These are phyloP conservation scores for Parthenolecanium corni DNA, from an alignment of 2,888 invertebrate species.

Conservation along the genomic window DNA sequence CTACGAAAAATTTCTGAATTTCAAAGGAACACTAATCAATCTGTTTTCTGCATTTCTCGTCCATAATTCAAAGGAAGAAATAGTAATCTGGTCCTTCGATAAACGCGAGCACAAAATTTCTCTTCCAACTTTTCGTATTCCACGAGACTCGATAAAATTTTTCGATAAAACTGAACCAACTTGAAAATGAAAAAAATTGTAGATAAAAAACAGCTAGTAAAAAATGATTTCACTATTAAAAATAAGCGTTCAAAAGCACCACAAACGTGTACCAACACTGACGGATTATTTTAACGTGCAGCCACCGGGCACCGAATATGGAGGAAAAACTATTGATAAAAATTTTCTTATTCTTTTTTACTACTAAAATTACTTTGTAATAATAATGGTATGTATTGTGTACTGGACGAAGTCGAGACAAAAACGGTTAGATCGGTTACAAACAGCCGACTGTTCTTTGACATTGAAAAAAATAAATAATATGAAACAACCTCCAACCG, in stretches of 20 bases:
- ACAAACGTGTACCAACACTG: not conserved
- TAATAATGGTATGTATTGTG: too few species aligned
- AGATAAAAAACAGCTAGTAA: conserved; percentile 9
- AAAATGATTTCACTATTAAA: not conserved
- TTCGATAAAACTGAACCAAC: not conserved
- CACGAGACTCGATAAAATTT: not conserved
- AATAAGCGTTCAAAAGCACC: too few species aligned
- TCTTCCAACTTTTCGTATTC: too few species aligned
- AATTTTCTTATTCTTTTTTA: too few species aligned
- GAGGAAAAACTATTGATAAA: too few species aligned
- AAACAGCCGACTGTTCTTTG: conserved; percentile 14
- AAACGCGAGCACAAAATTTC: too few species aligned
- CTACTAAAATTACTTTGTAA: too few species aligned
- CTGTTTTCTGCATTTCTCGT: not conserved
- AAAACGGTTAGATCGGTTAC: conserved; percentile 1
- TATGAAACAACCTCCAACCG: conserved; percentile 27
- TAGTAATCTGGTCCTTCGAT: too few species aligned
- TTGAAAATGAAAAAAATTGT: not conserved
- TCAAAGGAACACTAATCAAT: not conserved
- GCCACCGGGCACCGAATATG: too few species aligned
- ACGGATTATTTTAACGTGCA: too few species aligned
- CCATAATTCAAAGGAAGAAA: too few species aligned
- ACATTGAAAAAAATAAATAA: conserved; percentile 27
- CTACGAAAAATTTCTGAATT: not conserved
- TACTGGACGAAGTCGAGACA: conserved; percentile 7